These are phyloP conservation scores for Osedax fenrisi DNA, from an alignment of 2,888 invertebrate species.

Conservation along the genomic window DNA sequence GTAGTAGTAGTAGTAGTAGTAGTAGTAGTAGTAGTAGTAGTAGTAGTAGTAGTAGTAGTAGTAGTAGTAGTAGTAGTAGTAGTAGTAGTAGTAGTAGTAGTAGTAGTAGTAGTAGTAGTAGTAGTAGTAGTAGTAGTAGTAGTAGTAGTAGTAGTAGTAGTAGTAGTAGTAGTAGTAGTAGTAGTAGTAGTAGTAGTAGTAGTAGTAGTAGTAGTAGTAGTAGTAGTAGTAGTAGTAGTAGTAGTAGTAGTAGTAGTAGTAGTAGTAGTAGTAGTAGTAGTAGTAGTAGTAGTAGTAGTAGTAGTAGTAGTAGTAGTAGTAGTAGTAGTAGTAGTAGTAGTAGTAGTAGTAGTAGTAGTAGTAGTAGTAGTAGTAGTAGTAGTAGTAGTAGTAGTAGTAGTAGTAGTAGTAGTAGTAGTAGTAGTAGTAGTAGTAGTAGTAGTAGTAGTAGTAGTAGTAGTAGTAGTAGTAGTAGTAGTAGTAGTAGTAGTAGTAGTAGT, in stretches of 20 bases:
- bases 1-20: too few species aligned
- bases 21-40: too few species aligned
- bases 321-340: conserved; percentile 21
- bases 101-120: conserved; percentile 27
- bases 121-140: conserved; percentile 28
- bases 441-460: conserved; percentile 26
- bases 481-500: conserved; percentile 24
- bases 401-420: conserved; percentile 29
- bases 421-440: conserved; percentile 25
- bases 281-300: conserved; percentile 29
- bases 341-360: conserved; percentile 29
- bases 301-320: conserved; percentile 27
- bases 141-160: conserved; percentile 25
- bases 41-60: conserved; percentile 25
- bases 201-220: conserved; percentile 22
- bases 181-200: conserved; percentile 26
- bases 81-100: conserved; percentile 25
- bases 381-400: conserved; percentile 23
- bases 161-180: conserved; percentile 28
- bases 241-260: conserved; percentile 27
- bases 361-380: conserved; percentile 27
- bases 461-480: conserved; percentile 29
- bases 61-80: conserved; percentile 27
- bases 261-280: conserved; percentile 22
- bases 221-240: conserved; percentile 29